Evolutionary conservation across 2,888 invertebrate genomes (phyloP), one percentile per base, ranked within the genome.

Genomic region (Spisula solida): DNA sequence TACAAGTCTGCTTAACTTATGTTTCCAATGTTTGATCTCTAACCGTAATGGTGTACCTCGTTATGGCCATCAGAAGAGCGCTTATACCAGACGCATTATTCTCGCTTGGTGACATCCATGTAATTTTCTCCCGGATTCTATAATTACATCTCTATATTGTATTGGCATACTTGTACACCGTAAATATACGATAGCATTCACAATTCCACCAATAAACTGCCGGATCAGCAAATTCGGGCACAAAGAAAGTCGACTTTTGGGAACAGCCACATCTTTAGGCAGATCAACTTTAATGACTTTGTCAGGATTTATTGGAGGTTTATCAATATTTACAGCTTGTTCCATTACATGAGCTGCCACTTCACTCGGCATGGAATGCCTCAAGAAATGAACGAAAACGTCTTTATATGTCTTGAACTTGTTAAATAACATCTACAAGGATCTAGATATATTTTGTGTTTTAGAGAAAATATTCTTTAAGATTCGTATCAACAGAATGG

Each of bases 111-210:
- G 81, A 34, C 56, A 82, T 12, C 10, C 0, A 31, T 25, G 60
- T 82, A 82, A 82, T 82, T 82, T 82, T 82, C 56, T 60, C 34
- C 31, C 0, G 16, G 56, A 41, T 47, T 80, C 18, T 47, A n/a
- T 80, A 80, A 80, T 80, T 51, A 80, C n/a, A 80, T 80, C 47
- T 80, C 48, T 80, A 80, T 80, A 48, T 47, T n/a, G 20, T 80
- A 48, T 47, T n/a, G 20, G 10, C 25, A n/a, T 25, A 6, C 0
- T 14, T n/a, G 2, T 80, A 80, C n/a, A 41, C 14, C 75, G 31
- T 34, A 31, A 41, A 34, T 25, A 31, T 75, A 75, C 5, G 14
- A 75, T 18, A 75, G 25, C 34, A 34, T 31, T 75, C 16, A 75
- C 34, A 34, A 75, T 31, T 34, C 34, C 16, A 60, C 20, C 1